Evolutionary conservation across 1,140 invertebrate species (phyloP).

Genomic region (Prorops nasuta): DNA sequence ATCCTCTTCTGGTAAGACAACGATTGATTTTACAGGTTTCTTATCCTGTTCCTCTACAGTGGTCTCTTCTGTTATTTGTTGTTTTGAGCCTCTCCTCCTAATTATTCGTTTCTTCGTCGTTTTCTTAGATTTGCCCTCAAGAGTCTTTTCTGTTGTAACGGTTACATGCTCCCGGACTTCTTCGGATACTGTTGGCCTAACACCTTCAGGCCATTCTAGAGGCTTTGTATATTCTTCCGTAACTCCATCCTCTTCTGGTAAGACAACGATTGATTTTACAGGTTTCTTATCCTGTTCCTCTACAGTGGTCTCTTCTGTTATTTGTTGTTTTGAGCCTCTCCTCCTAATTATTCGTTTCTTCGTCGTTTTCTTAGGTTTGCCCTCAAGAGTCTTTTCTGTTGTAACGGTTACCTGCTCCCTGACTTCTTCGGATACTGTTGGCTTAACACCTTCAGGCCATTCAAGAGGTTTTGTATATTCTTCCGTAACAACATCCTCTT

Average conservation of each 20-base stretch:
- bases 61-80: slow-evolving; percentile 51
- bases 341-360: slow-evolving; percentile 26
- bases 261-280: slow-evolving; percentile 27
- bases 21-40: slow-evolving; percentile 41
- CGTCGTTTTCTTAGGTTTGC: slow-evolving; percentile 36
- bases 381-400: slow-evolving; percentile 18
- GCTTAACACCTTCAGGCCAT: too few relatives aligned
- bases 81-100: slow-evolving; percentile 45
- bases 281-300: slow-evolving; percentile 53
- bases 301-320: slow-evolving; percentile 54
- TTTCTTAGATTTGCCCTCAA: background rate
- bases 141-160: background rate
- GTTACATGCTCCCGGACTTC: background rate
- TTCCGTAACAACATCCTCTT: background rate
- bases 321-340: slow-evolving; percentile 48
- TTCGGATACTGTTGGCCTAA: too few relatives aligned
- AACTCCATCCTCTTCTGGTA: slow-evolving; percentile 12
- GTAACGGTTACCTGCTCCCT: slow-evolving; percentile 10
- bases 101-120: slow-evolving; percentile 34
- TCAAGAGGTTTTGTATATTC: background rate
- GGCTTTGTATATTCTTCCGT: too few relatives aligned
- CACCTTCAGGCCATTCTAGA: too few relatives aligned
- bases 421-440: too few relatives aligned
- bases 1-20: slow-evolving; percentile 24
- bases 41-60: slow-evolving; percentile 53